Evolutionary conservation across 2,113 vertebrate genomes (phyloP).

Genomic region (Cyphomyrus plagiostoma): DNA sequence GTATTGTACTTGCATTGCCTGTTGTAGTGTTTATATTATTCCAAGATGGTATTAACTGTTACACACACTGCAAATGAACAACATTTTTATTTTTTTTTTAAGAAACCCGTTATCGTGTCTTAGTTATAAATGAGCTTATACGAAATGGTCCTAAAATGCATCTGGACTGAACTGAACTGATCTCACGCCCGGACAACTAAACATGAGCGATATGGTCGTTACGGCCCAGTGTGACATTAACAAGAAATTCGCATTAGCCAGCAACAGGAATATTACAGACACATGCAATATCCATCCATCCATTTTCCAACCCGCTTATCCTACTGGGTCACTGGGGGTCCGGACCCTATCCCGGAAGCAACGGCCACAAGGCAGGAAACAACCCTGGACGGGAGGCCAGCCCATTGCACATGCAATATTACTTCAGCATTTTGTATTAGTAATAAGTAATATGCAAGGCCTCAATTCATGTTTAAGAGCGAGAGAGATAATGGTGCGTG

Average conservation of each 20-base stretch:
- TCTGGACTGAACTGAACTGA: not conserved
- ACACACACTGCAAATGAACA: not conserved
- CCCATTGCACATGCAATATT: not conserved
- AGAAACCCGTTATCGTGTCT: not conserved
- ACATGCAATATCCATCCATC: not conserved
- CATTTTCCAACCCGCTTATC: no score
- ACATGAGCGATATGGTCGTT: not conserved
- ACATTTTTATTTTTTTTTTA: no score
- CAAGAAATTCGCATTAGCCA: not conserved
- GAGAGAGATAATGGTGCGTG: no score
- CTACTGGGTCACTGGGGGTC: no score
- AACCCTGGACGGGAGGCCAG: no score
- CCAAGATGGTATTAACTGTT: not conserved
- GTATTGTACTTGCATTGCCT: not conserved
- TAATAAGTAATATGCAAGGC: not conserved
- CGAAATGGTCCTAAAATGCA: not conserved
- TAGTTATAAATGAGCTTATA: not conserved
- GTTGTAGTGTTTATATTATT: not conserved
- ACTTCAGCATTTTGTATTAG: not conserved
- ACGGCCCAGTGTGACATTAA: not conserved
- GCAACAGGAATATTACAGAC: not conserved
- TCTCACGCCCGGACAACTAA: not conserved
- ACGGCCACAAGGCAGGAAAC: no score
- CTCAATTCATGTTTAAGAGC: not conserved
- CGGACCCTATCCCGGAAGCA: no score